Evolutionary conservation across 2,113 vertebrate species (phyloP).

Genomic region (Phrynosoma platyrhinos): DNA sequence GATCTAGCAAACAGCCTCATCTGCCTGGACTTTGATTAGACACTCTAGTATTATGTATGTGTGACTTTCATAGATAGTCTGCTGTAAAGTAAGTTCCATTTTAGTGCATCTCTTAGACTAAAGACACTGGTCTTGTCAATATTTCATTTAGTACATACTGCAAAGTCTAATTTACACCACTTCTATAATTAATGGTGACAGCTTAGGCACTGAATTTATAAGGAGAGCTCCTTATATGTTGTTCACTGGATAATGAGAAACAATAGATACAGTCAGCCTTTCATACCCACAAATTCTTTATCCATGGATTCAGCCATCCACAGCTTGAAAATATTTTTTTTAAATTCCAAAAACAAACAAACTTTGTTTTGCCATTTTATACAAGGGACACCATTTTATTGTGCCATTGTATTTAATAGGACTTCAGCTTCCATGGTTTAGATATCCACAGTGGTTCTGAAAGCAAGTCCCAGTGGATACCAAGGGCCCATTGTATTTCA

Average conservation of each 20-base stretch:
- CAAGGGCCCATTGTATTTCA: conserved; percentile 73
- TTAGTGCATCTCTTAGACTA: conserved; percentile 75
- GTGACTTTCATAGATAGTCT: conserved; percentile 71
- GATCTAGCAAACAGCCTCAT: conserved; percentile 61
- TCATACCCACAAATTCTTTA: too few relatives aligned
- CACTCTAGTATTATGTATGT: conserved; percentile 62
- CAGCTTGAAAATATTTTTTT: too few relatives aligned
- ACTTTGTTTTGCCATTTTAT: too few relatives aligned
- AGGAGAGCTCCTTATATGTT: conserved; percentile 81
- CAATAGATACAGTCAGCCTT: conserved; percentile 72
- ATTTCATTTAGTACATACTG: conserved; percentile 85
- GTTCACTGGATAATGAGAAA: conserved; percentile 86
- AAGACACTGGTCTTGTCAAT: conserved; percentile 81
- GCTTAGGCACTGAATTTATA: conserved; percentile 84
- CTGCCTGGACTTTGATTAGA: conserved; percentile 54
- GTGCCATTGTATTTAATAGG: too few relatives aligned
- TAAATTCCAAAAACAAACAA: too few relatives aligned
- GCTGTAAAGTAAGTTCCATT: conserved; percentile 69
- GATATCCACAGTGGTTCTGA: too few relatives aligned
- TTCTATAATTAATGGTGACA: conserved; percentile 89
- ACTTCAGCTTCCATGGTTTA: too few relatives aligned
- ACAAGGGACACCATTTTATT: too few relatives aligned
- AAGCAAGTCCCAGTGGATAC: too few relatives aligned
- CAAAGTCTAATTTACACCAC: conserved; percentile 86
- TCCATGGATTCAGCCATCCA: too few relatives aligned